phyloP scores from a whole-genome alignment of 1,140 invertebrate genomes.

The Saccostrea echinata region DNA sequence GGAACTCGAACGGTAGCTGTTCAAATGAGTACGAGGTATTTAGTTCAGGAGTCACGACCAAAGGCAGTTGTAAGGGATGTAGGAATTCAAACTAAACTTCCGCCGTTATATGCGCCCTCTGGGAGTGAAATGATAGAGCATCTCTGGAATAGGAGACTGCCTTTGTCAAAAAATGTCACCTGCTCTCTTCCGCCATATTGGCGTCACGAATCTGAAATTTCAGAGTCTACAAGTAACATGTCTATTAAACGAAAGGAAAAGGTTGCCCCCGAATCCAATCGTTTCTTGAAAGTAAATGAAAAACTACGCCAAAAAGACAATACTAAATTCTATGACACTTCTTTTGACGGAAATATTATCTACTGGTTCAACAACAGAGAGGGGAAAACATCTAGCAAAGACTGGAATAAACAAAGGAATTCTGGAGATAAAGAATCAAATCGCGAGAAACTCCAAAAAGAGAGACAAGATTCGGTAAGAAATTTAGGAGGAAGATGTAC shows the following conservation, averaged over 20 bases:
- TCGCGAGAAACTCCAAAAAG: neutral
- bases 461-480: neutral
- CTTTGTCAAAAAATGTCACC: neutral
- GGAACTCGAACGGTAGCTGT: neutral
- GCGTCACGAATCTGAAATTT: neutral
- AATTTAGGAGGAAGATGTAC: neutral
- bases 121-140: neutral
- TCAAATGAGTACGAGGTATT: slow-evolving; percentile 2
- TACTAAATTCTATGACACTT: neutral
- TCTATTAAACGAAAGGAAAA: neutral
- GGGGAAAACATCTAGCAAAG: neutral
- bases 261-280: neutral
- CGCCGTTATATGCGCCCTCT: neutral
- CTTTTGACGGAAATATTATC: neutral
- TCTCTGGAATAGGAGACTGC: neutral
- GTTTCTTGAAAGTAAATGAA: neutral
- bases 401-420: neutral
- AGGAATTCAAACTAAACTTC: slow-evolving; percentile 24
- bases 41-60: slow-evolving; percentile 19
- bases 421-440: neutral
- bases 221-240: neutral
- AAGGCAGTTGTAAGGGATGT: neutral
- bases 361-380: neutral
- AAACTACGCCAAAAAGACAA: neutral
- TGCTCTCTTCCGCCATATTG: neutral